Base-by-base conservation (phyloP, 2,888 invertebrate species). In the Osmoderma eremita region DNA sequence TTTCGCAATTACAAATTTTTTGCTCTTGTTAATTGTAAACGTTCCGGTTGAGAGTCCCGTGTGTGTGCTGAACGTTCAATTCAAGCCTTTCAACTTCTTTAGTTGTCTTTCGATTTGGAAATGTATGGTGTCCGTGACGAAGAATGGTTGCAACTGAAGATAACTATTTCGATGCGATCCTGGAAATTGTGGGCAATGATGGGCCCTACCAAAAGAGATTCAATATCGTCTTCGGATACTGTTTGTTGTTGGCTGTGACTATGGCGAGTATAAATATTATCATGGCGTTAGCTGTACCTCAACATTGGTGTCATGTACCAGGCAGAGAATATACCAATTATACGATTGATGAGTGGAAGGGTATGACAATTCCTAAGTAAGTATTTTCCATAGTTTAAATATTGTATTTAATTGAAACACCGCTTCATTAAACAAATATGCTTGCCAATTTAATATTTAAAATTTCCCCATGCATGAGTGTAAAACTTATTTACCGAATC, bases 301-400 rank as follows among this genome's bases (percentile, higher is more conserved):
- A 86, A 53, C 87, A 87, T 75, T 86, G 86, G 85, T 88, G 88
- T 71, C 78, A 80, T 56, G 85, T 87, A 15, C 84, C 86, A 1
- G 86, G 86, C 36, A 77, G 82, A 53, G 81, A 84, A 49, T 69
- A 70, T 5, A 83, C 83, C 12, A 84, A 85, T 76, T 80, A 81
- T 45, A 81, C 85, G 0, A n/a, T 80, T 8, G 81, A 83, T 2
- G 76, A 84, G 70, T 87, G 87, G 86, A 84, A 83, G 67, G 76
- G 78, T 39, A 66, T 86, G 12, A 85, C 86, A 8, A 75, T 87
- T 73, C 87, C 87, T 49, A 81, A 78, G 85, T 86, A 80, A 79
- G 79, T 74, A 42, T 53, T 22, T 64, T 10, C n/a, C n/a, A 6
- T 42, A 36, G 10, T 10, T 36, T 36, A 42, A 17, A 8, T 15